These are phyloP conservation scores for Contarinia nasturtii DNA, from an alignment of 1,140 invertebrate species.

Conservation along the genomic window DNA sequence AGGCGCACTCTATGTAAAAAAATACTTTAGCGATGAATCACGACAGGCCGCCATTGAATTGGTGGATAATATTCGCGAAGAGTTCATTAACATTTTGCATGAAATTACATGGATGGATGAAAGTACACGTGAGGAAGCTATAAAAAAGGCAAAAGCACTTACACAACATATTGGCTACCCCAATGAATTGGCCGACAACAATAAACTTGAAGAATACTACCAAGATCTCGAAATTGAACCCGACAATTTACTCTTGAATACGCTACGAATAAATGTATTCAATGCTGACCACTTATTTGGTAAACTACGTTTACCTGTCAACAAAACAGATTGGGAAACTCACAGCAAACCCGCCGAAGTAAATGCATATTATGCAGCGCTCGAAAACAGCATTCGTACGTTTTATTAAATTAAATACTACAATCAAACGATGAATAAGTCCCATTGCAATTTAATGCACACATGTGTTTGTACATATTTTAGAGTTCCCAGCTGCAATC, in stretches of 20 bases:
- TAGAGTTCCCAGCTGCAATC: conserved; percentile 53
- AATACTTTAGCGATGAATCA: conserved; percentile 51
- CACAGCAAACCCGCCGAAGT: conserved; percentile 62
- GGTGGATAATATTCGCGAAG: conserved; percentile 58
- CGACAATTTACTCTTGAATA: conserved; percentile 48
- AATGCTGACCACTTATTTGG: conserved; percentile 56
- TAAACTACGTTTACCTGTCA: conserved; percentile 53
- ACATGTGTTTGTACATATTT: background rate
- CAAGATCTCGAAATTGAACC: conserved; percentile 46
- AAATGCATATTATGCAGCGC: conserved; percentile 65
- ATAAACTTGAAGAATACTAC: conserved; percentile 58
- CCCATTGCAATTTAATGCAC: background rate
- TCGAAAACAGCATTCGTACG: conserved; percentile 71
- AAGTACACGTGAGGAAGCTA: conserved; percentile 44
- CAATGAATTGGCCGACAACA: conserved; percentile 55
- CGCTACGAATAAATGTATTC: conserved; percentile 53
- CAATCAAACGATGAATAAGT: too few species aligned
- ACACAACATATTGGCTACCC: conserved; percentile 63
- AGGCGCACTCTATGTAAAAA: conserved; percentile 52
- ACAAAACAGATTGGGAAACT: conserved; percentile 65
- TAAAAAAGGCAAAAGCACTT: conserved; percentile 56
- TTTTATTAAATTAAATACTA: conserved; percentile 7
- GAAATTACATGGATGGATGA: conserved; percentile 80
- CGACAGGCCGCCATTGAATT: conserved; percentile 59
- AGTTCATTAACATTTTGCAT: conserved; percentile 38